A percentile compares a stretch with the other conserved stretches of the same genome.
Evolutionary conservation across 2,888 invertebrate genomes (phyloP).

Genomic region (Drosophila falleni): DNA sequence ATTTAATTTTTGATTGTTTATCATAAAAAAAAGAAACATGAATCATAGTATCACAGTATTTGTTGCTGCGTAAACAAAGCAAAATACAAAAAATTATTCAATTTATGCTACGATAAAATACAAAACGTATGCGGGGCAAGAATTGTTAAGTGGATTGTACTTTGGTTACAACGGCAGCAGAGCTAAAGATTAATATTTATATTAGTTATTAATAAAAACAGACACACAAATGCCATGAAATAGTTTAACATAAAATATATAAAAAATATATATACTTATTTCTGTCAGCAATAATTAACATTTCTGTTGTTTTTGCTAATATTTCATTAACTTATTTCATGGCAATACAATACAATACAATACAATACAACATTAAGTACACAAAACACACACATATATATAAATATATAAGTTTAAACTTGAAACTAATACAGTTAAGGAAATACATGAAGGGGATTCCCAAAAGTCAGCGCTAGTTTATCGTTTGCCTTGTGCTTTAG

Average conservation of each 20-base stretch:
- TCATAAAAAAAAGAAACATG: slow-evolving; percentile 19
- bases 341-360: slow-evolving; percentile 30
- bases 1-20: slow-evolving; percentile 17
- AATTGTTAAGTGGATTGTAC: slow-evolving; percentile 54
- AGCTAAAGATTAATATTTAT: slow-evolving; percentile 24
- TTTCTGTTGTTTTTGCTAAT: background rate
- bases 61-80: slow-evolving; percentile 50
- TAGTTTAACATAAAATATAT: background rate
- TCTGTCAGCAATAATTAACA: background rate
- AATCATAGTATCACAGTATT: slow-evolving; percentile 64
- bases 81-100: slow-evolving; percentile 16
- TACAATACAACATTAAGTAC: slow-evolving; percentile 46
- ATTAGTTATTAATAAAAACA: background rate
- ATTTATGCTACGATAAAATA: slow-evolving; percentile 23
- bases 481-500: background rate
- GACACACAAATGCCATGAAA: slow-evolving; percentile 27
- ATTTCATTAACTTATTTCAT: slow-evolving; percentile 30
- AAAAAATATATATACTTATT: background rate
- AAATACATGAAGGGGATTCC: slow-evolving; percentile 32
- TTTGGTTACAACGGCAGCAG: slow-evolving; percentile 61
- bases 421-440: slow-evolving; percentile 33
- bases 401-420: background rate
- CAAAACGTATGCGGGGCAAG: slow-evolving; percentile 46
- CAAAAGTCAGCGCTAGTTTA: slow-evolving; percentile 25
- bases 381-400: background rate